Conservation (phyloP, 2,797 vertebrate species). For the Sebastes paucispinis region DNA sequence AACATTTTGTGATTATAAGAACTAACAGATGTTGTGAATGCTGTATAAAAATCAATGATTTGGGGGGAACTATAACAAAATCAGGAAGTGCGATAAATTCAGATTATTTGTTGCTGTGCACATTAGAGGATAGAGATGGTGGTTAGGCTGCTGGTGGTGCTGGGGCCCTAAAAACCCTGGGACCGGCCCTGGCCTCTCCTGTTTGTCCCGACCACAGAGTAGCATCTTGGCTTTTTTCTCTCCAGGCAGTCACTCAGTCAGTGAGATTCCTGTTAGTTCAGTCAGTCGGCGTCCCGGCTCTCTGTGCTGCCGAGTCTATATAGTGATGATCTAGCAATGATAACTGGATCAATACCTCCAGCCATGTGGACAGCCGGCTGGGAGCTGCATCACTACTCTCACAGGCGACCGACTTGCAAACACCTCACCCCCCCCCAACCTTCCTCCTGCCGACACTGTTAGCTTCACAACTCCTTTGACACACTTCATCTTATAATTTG, state of each 20-base stretch:
- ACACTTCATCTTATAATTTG: conserved; percentile 78
- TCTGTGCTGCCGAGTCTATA: conserved; percentile 72
- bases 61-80: not conserved
- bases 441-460: conserved; percentile 15
- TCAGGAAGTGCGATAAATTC: not conserved
- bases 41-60: not conserved
- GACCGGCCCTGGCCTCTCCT: not conserved
- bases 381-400: conserved; percentile 72
- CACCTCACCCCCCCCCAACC: conserved; percentile 35
- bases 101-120: not conserved
- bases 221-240: conserved; percentile 36
- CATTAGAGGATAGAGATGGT: not conserved
- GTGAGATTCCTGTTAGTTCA: conserved; percentile 26
- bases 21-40: not conserved
- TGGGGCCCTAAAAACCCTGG: not conserved
- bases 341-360: conserved; percentile 81
- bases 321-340: conserved; percentile 81
- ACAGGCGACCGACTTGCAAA: conserved; percentile 64
- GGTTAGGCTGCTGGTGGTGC: not conserved
- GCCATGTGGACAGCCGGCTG: conserved; percentile 77
- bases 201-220: conserved; percentile 12
- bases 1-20: not conserved
- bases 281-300: conserved; percentile 47
- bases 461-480: conserved; percentile 73
- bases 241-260: conserved; percentile 48